These are phyloP conservation scores for Cuniculus paca DNA, from an alignment of 2,797 vertebrate species.

Conservation along the genomic window DNA sequence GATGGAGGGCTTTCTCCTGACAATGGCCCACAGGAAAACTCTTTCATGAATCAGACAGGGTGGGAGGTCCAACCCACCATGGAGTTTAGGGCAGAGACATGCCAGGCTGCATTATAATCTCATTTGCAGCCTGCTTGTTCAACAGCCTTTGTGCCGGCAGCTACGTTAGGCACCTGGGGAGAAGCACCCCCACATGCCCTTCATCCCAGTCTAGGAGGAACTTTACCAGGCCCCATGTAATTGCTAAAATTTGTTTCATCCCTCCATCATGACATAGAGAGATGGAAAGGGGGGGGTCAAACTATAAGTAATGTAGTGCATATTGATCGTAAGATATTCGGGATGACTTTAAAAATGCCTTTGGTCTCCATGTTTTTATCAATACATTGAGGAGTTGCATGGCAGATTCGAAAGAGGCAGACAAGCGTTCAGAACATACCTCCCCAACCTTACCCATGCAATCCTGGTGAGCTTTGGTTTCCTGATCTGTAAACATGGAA, in stretches of 20 bases:
- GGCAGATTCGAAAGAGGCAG: background rate
- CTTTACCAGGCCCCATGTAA: background rate
- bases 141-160: conserved; percentile 26
- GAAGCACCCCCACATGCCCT: background rate
- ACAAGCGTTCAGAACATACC: background rate
- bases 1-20: conserved; percentile 46
- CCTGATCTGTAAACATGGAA: background rate
- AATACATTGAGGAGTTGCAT: rapidly evolving
- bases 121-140: background rate
- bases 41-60: conserved; percentile 30
- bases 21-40: conserved; percentile 48
- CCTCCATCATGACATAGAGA: background rate
- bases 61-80: background rate
- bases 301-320: background rate
- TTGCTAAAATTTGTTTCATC: background rate
- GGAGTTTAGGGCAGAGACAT: background rate
- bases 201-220: background rate
- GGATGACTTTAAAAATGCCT: background rate
- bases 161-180: background rate
- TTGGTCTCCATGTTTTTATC: background rate
- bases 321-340: background rate
- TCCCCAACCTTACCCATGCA: background rate
- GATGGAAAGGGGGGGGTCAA: background rate
- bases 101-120: conserved; percentile 43
- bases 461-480: background rate